phyloP scores from a whole-genome alignment of 2,113 vertebrate species.

The Dasyurus viverrinus region DNA sequence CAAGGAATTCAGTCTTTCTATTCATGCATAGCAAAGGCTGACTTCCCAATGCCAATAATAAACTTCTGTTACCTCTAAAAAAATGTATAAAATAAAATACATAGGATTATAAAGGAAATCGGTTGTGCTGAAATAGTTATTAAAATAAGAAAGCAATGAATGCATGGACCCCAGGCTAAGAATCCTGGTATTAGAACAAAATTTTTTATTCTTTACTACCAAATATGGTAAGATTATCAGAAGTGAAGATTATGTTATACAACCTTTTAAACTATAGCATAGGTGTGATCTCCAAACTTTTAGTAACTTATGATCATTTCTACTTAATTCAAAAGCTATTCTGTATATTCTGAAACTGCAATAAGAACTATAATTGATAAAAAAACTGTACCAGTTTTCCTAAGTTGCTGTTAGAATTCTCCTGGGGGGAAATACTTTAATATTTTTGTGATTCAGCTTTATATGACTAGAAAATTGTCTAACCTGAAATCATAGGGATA shows the following conservation, averaged over 20 bases:
- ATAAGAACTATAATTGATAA: not conserved
- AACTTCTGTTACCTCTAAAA: too few relatives aligned
- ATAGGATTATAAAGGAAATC: not conserved
- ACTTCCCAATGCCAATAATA: too few relatives aligned
- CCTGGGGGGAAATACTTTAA: not conserved
- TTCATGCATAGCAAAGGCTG: too few relatives aligned
- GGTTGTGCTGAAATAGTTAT: not conserved
- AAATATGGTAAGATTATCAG: too few relatives aligned
- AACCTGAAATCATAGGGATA: not conserved
- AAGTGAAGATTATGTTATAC: not conserved
- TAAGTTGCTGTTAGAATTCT: not conserved
- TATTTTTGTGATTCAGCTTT: not conserved
- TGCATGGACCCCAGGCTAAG: not conserved
- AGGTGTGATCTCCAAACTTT: not conserved
- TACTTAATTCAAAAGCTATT: not conserved
- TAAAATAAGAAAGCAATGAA: not conserved
- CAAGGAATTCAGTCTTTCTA: too few relatives aligned
- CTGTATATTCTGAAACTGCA: not conserved
- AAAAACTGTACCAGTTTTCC: not conserved
- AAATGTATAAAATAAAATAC: not conserved
- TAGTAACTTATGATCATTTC: not conserved
- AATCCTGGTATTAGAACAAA: too few relatives aligned
- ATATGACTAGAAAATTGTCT: not conserved
- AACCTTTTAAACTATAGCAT: not conserved
- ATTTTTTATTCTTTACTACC: too few relatives aligned